Evolutionary conservation across 2,888 invertebrate species (phyloP), one percentile per base, ranked within the genome.

Genomic region (Zhuqinia jingwanae): DNA sequence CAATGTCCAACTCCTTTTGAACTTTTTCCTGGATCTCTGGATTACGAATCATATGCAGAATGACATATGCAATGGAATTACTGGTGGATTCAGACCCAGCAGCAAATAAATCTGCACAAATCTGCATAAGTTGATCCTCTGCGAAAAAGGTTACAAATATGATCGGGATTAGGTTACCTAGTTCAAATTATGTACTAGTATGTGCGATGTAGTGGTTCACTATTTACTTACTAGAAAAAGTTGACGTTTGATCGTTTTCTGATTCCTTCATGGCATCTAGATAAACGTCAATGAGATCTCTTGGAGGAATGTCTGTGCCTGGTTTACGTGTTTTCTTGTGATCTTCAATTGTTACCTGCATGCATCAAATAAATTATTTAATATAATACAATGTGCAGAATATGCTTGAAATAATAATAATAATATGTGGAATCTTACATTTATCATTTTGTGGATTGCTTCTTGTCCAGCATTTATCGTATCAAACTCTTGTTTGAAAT

Each of bases 261-360:
- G 63, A 11, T 20, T 88, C 79, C 58, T 89, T 87, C 56, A 91
- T 90, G 30, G 90, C 90, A 50, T 90, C 88, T 22, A 91, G 63
- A 68, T 91, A 91, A 2, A 90, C 84, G 53, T 91, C 91, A 3
- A 91, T 90, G 25, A 91, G 90, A 77, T 91, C 91, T 15, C 90
- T 65, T 11, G 85, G 80, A 0, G 85, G n/a, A n/a, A n/a, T n/a
- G n/a, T n/a, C 42, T 10, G 70, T 60, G 3, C 81, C 60, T 0
- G 87, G 76, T 47, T 90, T 87, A 10, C 88, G 36, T 2, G 83
- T 89, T 20, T 56, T 70, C 68, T 89, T 80, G 80, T 91, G 91
- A 8, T 91, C 90, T 11, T 82, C 82, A 36, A 91, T 85, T 0
- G 89, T 81, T 36, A 85, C 85, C 91, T 91, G 80, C 0, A 78